Evolutionary conservation across 2,797 vertebrate genomes (phyloP).

Genomic region (Phalloptychus januarius): DNA sequence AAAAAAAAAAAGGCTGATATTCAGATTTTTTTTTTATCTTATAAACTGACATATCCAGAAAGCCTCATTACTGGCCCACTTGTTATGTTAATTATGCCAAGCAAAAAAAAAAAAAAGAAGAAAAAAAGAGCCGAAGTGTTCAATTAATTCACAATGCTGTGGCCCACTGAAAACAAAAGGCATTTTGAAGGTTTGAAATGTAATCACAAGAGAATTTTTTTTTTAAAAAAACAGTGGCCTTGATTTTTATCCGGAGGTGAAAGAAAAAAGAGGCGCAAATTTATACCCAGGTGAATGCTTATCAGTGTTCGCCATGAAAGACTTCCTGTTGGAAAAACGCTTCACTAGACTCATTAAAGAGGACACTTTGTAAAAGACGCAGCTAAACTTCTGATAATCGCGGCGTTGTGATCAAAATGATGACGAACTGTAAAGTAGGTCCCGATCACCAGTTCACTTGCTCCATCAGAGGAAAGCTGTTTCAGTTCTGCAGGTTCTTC

Average conservation of each 20-base stretch:
- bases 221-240: conserved; percentile 47
- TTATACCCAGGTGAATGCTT: conserved; percentile 38
- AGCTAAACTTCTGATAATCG: conserved; percentile 39
- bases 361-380: neutral
- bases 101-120: conserved; percentile 23
- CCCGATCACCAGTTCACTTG: conserved; percentile 43
- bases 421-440: conserved; percentile 30
- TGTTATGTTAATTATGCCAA: conserved; percentile 66
- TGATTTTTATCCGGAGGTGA: conserved; percentile 57
- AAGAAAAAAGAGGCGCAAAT: conserved; percentile 31
- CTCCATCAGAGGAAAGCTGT: conserved; percentile 15
- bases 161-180: conserved; percentile 53
- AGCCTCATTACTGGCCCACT: conserved; percentile 62
- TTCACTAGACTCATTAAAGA: conserved; percentile 2
- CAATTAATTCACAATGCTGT: conserved; percentile 66
- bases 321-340: conserved; percentile 34
- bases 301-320: conserved; percentile 43
- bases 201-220: conserved; percentile 48
- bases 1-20: neutral
- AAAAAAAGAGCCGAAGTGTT: conserved; percentile 63
- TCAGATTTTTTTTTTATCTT: conserved; percentile 19
- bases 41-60: conserved; percentile 62
- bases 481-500: conserved; percentile 25
- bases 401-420: conserved; percentile 25
- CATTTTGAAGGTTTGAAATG: conserved; percentile 56